Base-by-base conservation (phyloP, 1,140 invertebrate genomes). In the Halyomorpha halys region DNA sequence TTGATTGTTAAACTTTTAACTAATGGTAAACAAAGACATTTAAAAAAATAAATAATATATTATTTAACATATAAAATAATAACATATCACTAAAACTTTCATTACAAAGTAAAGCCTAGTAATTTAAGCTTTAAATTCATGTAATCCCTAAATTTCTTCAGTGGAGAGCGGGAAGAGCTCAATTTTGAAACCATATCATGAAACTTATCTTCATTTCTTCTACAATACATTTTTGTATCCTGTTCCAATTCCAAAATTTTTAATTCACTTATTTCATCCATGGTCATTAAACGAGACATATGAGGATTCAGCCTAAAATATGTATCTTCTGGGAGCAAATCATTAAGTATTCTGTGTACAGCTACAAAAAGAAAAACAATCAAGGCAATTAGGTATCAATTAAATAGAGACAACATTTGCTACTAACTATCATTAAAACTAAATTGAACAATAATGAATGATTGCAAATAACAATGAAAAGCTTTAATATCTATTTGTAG, bases 251-350 rank as follows among this genome's bases (percentile, higher is more conserved):
- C 80, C 56, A 76, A 72, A 1, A 86, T 72, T 71, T 86, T 86
- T 11, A 82, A 82, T 4, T 83, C 80, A 67, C 86, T 76, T 45
- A 86, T 89, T 75, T 96, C 93, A 71, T 91, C 89, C 77, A 97
- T 85, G 3, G 81, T 78, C 23, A 91, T 78, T 72, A 89, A 83
- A 72, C 92, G 86, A 56, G 85, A 86, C 44, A 96, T 76, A 69
- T 92, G 91, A 0, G 94, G 94, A 76, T 96, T 96, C 73, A 97
- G 89, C 11, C 94, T 81, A 72, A 83, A 96, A 74, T 97, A 97
- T 19, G 82, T 80, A 21, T 83, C 78, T 0, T 82, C 79, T 16
- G 88, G 86, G 16, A 97, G 75, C 49, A 95, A 74, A 74, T 95
- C 91, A 69, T 85, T 86, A 62, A 96, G 72, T 53, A 87, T 84